A percentile compares a stretch with the other conserved stretches of the same genome.
phyloP scores from a whole-genome alignment of 2,888 invertebrate species.

The Lithophane semibrunnea region DNA sequence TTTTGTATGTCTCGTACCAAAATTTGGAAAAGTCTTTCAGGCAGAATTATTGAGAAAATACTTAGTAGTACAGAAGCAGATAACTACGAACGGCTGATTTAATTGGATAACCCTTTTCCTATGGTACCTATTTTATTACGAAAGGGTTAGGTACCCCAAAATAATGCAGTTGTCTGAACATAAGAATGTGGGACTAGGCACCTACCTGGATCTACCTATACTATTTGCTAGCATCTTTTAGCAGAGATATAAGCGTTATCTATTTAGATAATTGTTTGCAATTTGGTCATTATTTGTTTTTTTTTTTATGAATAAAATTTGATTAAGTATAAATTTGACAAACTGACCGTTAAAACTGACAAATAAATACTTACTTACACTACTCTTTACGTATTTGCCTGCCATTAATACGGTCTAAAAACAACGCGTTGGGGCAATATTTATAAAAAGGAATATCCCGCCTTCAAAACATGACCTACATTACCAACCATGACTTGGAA shows the following conservation, averaged over 20 bases:
- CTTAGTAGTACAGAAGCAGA: no score
- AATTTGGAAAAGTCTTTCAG: background rate
- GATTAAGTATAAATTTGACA: no score
- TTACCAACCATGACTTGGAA: constrained; percentile 9
- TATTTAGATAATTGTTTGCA: background rate
- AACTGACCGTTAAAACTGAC: background rate
- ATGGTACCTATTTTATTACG: constrained; percentile 9
- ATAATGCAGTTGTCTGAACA: background rate
- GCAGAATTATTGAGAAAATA: constrained; percentile 6
- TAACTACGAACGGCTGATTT: background rate
- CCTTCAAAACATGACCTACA: constrained; percentile 17
- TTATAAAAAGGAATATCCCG: background rate
- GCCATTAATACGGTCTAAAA: background rate
- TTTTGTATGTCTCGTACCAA: background rate
- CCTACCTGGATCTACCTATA: background rate
- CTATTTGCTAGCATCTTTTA: background rate
- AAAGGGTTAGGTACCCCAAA: background rate
- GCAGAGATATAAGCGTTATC: background rate
- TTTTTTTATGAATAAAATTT: background rate
- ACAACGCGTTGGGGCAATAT: background rate
- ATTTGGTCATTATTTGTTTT: no score
- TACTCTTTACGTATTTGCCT: background rate
- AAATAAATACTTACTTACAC: background rate
- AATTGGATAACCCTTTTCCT: constrained; percentile 1
- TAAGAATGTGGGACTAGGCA: no score